Conservation (phyloP, 2,797 vertebrate species). For the Chrosomus eos region DNA sequence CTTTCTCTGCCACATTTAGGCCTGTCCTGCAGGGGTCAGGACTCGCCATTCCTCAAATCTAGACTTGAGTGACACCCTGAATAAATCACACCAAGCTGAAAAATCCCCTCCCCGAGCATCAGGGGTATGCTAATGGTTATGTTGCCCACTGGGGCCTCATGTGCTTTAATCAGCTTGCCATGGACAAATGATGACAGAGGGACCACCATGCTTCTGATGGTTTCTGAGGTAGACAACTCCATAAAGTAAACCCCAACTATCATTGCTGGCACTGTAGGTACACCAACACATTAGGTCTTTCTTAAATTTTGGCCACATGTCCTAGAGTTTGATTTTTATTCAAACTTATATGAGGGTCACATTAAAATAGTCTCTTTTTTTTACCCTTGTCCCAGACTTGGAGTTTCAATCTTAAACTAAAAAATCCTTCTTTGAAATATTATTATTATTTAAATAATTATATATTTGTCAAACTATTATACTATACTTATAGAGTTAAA, state of each 20-base stretch:
- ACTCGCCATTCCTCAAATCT: slow-evolving; percentile 59
- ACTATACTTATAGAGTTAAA: neutral
- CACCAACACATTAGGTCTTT: slow-evolving; percentile 5
- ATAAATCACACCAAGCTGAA: slow-evolving; percentile 56
- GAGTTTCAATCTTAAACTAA: neutral
- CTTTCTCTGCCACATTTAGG: slow-evolving; percentile 71
- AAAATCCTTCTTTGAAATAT: neutral
- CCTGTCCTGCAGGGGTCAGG: slow-evolving; percentile 52
- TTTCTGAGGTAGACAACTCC: slow-evolving; percentile 17
- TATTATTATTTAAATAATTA: neutral
- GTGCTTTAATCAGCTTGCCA: slow-evolving; percentile 35
- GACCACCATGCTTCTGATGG: slow-evolving; percentile 31
- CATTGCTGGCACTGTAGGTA: slow-evolving; percentile 17
- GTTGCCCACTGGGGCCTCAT: slow-evolving; percentile 34
- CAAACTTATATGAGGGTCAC: neutral
- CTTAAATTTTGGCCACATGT: neutral
- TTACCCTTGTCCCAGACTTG: neutral
- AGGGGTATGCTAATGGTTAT: slow-evolving; percentile 33
- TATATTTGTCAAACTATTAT: neutral
- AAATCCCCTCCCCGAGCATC: slow-evolving; percentile 1
- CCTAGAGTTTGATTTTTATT: neutral
- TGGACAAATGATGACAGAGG: slow-evolving; percentile 28
- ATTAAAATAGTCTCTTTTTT: neutral
- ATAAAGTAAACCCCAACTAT: slow-evolving; percentile 5
- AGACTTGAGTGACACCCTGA: slow-evolving; percentile 55